These are phyloP conservation scores for Pangasius mekongensis DNA, from an alignment of 2,797 vertebrate genomes.

Conservation along the genomic window DNA sequence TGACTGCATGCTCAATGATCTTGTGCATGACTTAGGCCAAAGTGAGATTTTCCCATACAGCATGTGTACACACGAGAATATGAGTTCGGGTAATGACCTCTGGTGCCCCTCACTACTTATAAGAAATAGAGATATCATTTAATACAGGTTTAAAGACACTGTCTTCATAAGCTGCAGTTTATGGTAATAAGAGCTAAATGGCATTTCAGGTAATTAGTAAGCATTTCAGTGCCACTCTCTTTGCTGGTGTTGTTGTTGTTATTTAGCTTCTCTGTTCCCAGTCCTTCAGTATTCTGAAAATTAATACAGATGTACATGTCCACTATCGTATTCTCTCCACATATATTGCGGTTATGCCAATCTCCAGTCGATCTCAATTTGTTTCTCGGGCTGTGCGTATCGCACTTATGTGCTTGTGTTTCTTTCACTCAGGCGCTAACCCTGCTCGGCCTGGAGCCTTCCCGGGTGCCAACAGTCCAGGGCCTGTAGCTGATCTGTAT, in stretches of 20 bases:
- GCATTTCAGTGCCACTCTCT: constrained; percentile 24
- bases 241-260: constrained; percentile 9
- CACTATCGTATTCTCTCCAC: constrained; percentile 32
- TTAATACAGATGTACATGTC: constrained; percentile 22
- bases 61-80: constrained; percentile 25
- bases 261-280: background rate
- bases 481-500: constrained; percentile 94
- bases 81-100: constrained; percentile 32
- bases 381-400: background rate
- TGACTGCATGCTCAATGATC: constrained; percentile 30
- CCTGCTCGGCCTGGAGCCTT: constrained; percentile 94
- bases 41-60: background rate
- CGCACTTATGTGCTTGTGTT: constrained; percentile 17
- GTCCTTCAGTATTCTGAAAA: constrained; percentile 22
- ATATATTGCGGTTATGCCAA: background rate
- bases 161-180: background rate
- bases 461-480: constrained; percentile 95
- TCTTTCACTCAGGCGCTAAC: constrained; percentile 84
- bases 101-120: background rate
- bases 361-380: constrained; percentile 9
- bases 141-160: constrained; percentile 14
- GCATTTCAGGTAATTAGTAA: constrained; percentile 12
- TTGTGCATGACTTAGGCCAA: constrained; percentile 22
- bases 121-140: background rate
- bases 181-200: background rate